Evolutionary conservation across 2,113 vertebrate species (phyloP), one percentile per base, ranked within the genome.

Genomic region (Lota lota): DNA sequence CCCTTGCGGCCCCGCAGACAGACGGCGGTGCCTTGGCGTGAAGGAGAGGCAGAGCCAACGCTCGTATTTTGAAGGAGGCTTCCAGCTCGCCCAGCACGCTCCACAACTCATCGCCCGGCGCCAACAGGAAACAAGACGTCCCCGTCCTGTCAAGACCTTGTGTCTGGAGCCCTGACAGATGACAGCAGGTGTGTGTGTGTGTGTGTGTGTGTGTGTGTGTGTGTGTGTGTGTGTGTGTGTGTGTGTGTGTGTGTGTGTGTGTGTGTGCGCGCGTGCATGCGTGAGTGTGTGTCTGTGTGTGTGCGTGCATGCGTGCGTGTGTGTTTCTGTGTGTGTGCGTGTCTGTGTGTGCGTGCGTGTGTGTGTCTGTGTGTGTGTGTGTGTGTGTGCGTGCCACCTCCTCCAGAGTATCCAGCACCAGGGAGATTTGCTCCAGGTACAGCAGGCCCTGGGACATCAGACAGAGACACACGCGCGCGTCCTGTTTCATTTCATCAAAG

Each of bases 401-500:
- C 87, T 94, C 94, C 89, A 99, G 92, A 69, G 95, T 93, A 81
- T 93, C 85, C 89, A 99, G 90, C 80, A 98, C 95, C 91, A 94
- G 88, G 88, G 95, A 94, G 92, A 98, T 95, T 92, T 99, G 97
- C 83, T 96, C 93, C 69, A 95, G 94, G 91, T 95, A 97, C 72
- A 99, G 92, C 82, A 98, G 92, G 78, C 95, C 96, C 93, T 99
- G 97, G 92, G 97, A 98, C 95, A 99, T 96, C 79, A 99, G 90
- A 0, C 95, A 98, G 77, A 99, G 92, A 88, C 97, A 98, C 81
- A 96, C 94, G 90, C 95, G 97, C 6, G 97, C 95, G 85, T 99
- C 97, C 94, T 96, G 96, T 85, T 99, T 99, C 87, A 99, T 93
- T 85, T 99, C 97, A 93, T 99, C 97, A 11, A 98, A 98, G 90